Base-by-base conservation (phyloP, 2,113 vertebrate species). In the Chloebia gouldiae region DNA sequence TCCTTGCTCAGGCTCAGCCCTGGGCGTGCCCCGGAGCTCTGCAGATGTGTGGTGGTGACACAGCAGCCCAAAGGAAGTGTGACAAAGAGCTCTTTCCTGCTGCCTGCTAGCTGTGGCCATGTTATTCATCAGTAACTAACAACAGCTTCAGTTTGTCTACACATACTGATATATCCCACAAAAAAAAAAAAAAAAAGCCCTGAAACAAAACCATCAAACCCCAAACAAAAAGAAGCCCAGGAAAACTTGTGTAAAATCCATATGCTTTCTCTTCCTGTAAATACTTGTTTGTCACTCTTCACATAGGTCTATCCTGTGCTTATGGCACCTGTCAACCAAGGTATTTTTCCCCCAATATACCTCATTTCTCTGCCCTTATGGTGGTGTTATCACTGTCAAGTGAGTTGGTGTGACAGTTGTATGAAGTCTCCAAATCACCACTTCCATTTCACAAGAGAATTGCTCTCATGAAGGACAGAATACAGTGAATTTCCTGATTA, bases 11-110 rank as follows among this genome's bases (percentile, higher is more conserved):
- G 47, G 9, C 6, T 2, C 72, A 56, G 88, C 15, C 35, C 9
- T 21, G 81, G 89, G 85, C 0, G 18, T 35, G 51, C 75, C 85
- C 65, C 50, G 25, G 73, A 40, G 1, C 24, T 53, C 37, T 22
- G n/a, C 25, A 20, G n/a, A 2, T 15, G 16, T 13, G 31, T 13
- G 44, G n/a, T 37, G 44, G 35, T 37, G 83, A 73, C 69, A 81
- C 88, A 92, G 93, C 70, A 80, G 42, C 61, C 45, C 69, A 81
- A 59, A 69, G 89, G 91, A 96, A 96, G 42, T 4, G 27, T 42
- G 85, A 76, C 81, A 63, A 56, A 70, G 80, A 91, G 81, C 81
- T 90, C 75, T 6, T 97, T 97, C 96, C 96, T 94, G 87, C 60
- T 79, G 83, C 66, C 69, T 53, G 57, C 78, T 33, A 28, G 31